These are phyloP conservation scores for Chirona hameri DNA, from an alignment of 2,888 invertebrate genomes.

Conservation along the genomic window DNA sequence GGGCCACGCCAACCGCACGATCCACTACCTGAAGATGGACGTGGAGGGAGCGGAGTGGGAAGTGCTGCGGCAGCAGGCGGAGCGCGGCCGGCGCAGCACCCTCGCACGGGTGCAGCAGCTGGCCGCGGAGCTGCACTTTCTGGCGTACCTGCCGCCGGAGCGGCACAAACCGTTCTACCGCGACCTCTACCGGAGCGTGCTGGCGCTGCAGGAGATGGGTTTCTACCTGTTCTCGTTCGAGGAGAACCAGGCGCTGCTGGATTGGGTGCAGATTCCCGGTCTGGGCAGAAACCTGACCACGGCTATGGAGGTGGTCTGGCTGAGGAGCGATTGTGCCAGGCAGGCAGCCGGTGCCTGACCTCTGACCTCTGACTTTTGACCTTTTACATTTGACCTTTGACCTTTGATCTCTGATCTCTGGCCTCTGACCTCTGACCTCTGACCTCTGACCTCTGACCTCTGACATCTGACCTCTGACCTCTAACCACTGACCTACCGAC, in stretches of 20 bases:
- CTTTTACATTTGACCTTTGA: too few species aligned
- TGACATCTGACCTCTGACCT: too few species aligned
- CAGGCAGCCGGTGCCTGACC: too few species aligned
- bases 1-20: not conserved
- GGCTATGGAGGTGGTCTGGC: not conserved
- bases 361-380: too few species aligned
- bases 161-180: not conserved
- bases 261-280: not conserved
- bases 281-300: not conserved
- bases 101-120: not conserved
- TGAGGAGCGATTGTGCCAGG: not conserved
- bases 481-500: too few species aligned
- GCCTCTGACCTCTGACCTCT: too few species aligned
- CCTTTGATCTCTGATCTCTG: too few species aligned
- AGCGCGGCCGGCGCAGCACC: not conserved
- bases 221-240: constrained; percentile 10
- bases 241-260: not conserved
- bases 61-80: not conserved
- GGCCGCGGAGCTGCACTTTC: not conserved
- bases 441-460: too few species aligned
- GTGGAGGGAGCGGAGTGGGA: not conserved
- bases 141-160: not conserved
- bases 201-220: not conserved
- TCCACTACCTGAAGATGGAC: constrained; percentile 22
- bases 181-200: not conserved